phyloP scores from a whole-genome alignment of 1,140 invertebrate genomes.

The Cotesia chilonis region DNA sequence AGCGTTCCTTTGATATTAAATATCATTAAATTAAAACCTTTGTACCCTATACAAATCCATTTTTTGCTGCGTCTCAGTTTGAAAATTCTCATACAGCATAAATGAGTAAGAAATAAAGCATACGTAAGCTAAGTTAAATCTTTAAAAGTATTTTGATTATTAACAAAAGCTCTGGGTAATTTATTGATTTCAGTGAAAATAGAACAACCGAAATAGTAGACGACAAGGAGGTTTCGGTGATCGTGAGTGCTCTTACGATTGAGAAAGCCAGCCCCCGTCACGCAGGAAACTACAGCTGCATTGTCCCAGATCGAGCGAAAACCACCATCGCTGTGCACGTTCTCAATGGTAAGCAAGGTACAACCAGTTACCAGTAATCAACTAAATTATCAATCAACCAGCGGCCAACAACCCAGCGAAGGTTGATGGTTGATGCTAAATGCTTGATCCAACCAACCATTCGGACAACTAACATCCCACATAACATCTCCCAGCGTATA shows the following conservation, averaged over 20 bases:
- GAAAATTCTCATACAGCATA: too few species aligned
- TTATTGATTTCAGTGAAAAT: constrained; percentile 59
- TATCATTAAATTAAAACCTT: too few species aligned
- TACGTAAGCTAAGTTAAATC: too few species aligned
- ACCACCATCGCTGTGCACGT: constrained; percentile 66
- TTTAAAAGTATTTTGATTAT: neutral
- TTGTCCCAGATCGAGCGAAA: constrained; percentile 64
- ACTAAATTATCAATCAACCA: constrained; percentile 9
- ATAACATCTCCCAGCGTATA: neutral
- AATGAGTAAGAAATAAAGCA: too few species aligned
- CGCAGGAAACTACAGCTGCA: constrained; percentile 71
- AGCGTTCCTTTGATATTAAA: too few species aligned
- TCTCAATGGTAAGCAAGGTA: constrained; percentile 65
- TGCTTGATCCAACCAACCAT: too few species aligned
- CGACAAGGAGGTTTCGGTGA: constrained; percentile 62
- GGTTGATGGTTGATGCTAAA: neutral
- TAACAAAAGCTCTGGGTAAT: neutral
- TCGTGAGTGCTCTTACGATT: constrained; percentile 68
- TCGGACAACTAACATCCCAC: too few species aligned
- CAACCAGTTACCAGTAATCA: constrained; percentile 12
- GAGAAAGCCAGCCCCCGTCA: constrained; percentile 68
- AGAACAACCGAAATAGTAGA: constrained; percentile 66
- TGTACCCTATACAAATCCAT: too few species aligned
- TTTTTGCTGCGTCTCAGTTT: too few species aligned
- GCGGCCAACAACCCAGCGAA: constrained; percentile 3